A percentile compares a stretch with the other conserved stretches of the same genome.
Conservation (phyloP, 2,797 vertebrate species). For the Labeo calbasu region DNA sequence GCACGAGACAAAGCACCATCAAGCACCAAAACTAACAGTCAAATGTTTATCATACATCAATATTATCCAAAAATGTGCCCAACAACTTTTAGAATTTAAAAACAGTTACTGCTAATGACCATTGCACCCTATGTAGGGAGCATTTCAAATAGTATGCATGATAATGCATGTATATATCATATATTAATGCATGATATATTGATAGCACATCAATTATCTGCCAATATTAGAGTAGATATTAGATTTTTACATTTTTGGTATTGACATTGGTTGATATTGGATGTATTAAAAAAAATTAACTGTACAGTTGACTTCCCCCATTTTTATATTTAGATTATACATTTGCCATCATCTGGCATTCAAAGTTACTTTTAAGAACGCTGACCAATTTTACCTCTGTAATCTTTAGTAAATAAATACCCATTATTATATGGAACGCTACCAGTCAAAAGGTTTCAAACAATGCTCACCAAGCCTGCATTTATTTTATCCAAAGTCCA, state of each 20-base stretch:
- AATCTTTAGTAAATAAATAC: too few species aligned
- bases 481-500: too few species aligned
- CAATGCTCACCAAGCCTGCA: too few species aligned
- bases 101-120: neutral
- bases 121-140: too few species aligned
- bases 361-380: too few species aligned
- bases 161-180: neutral
- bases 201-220: neutral
- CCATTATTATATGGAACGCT: too few species aligned
- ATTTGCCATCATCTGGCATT: neutral
- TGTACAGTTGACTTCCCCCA: neutral
- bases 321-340: neutral
- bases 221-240: neutral
- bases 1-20: neutral
- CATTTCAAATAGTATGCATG: neutral
- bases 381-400: too few species aligned
- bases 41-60: neutral
- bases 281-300: neutral
- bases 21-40: neutral
- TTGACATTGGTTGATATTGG: neutral
- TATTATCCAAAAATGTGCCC: too few species aligned
- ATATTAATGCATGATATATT: neutral
- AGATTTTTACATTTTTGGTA: neutral
- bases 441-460: too few species aligned
- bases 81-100: neutral